Evolutionary conservation across 1,140 invertebrate genomes (phyloP).

Genomic region (Sminthurinus signatus): DNA sequence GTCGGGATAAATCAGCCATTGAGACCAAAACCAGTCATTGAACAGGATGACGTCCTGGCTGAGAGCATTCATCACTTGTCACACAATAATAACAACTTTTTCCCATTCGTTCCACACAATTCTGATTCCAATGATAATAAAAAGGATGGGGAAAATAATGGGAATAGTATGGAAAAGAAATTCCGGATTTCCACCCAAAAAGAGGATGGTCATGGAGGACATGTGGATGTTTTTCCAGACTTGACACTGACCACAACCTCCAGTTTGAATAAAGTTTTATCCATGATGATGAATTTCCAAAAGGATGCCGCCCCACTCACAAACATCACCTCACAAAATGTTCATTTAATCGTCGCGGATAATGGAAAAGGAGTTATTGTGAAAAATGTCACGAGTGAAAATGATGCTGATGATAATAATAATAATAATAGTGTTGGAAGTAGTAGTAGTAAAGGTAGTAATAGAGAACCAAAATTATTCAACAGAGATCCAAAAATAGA

Average conservation of each 20-base stretch:
- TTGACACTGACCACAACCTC: conserved; percentile 25
- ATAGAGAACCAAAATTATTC: conserved; percentile 34
- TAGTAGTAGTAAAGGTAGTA: conserved; percentile 1
- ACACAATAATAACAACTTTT: not conserved
- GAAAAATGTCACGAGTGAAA: not conserved
- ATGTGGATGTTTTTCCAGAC: too few relatives aligned
- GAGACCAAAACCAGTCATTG: conserved; percentile 28
- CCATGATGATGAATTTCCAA: conserved; percentile 38
- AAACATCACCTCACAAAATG: conserved; percentile 25
- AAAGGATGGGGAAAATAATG: not conserved
- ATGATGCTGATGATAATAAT: not conserved
- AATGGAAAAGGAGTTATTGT: conserved; percentile 1
- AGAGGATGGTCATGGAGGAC: not conserved
- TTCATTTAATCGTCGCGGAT: conserved; percentile 29
- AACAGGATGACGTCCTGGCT: not conserved
- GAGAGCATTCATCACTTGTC: not conserved
- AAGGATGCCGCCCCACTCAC: not conserved
- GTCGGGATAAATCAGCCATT: conserved; percentile 38
- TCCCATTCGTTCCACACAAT: too few relatives aligned
- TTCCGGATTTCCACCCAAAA: conserved; percentile 5
- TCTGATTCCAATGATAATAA: too few relatives aligned
- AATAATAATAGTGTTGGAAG: not conserved
- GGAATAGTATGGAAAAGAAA: conserved; percentile 1
- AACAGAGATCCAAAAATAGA: conserved; percentile 37
- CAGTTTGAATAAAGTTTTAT: conserved; percentile 36